These are phyloP conservation scores for Macropus fuliginosus DNA, from an alignment of 2,797 vertebrate genomes.

Conservation along the genomic window DNA sequence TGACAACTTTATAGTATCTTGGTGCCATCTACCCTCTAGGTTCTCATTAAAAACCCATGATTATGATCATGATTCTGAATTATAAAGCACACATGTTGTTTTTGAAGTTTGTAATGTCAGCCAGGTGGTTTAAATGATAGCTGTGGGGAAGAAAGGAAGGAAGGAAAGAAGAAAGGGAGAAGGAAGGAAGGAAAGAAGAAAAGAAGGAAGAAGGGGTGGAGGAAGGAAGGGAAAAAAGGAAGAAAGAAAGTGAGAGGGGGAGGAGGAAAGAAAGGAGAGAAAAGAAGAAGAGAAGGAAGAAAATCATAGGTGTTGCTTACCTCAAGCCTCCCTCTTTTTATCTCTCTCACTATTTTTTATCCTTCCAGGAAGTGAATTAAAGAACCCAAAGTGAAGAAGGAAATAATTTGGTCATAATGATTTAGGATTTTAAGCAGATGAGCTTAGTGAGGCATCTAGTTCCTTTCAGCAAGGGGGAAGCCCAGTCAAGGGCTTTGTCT, in stretches of 20 bases:
- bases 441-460: slow-evolving; percentile 13
- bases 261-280: too few relatives aligned
- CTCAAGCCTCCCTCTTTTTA: background rate
- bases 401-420: background rate
- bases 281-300: background rate
- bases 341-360: background rate
- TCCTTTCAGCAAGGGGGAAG: slow-evolving; percentile 11
- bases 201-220: too few relatives aligned
- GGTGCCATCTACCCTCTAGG: background rate
- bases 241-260: too few relatives aligned
- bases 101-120: slow-evolving; percentile 12
- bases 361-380: background rate
- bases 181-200: too few relatives aligned
- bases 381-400: background rate
- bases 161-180: too few relatives aligned
- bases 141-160: background rate
- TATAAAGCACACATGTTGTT: slow-evolving; percentile 1
- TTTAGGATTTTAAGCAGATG: background rate
- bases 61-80: slow-evolving; percentile 17
- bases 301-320: background rate
- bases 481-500: background rate
- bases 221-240: too few relatives aligned
- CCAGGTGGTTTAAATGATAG: background rate
- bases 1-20: background rate
- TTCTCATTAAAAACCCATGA: background rate